Percentiles rank a stretch among this genome's conserved stretches.
Conservation (phyloP, 2,113 vertebrate species). For the Myotis davidii region DNA sequence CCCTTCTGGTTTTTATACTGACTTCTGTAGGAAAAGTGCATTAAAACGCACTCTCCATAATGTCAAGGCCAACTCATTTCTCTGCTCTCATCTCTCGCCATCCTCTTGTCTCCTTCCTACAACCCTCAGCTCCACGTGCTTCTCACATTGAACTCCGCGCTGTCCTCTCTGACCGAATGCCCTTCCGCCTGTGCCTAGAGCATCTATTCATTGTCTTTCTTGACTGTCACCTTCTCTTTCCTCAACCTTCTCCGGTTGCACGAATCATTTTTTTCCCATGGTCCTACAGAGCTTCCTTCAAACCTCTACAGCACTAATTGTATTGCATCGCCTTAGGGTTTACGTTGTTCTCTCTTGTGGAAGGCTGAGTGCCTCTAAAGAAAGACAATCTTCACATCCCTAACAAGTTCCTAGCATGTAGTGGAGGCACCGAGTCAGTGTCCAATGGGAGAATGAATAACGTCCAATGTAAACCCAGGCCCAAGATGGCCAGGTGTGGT, state of each 20-base stretch:
- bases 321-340: neutral
- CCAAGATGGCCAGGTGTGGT: neutral
- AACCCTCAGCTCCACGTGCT: too few species aligned
- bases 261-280: neutral
- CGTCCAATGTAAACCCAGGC: neutral
- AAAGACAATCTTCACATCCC: neutral
- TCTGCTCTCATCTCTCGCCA: neutral
- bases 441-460: neutral
- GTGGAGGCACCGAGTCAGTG: neutral
- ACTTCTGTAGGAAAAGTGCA: neutral
- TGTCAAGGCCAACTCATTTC: neutral
- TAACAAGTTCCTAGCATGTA: neutral
- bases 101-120: neutral
- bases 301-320: neutral
- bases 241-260: neutral
- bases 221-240: neutral
- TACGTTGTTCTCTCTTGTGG: neutral
- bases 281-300: neutral
- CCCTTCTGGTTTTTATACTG: neutral
- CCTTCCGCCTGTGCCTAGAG: neutral
- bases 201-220: neutral
- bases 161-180: neutral
- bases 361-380: neutral
- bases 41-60: neutral
- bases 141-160: neutral